Evolutionary conservation across 2,113 vertebrate genomes (phyloP).

Genomic region (Tragelaphus imberbis): DNA sequence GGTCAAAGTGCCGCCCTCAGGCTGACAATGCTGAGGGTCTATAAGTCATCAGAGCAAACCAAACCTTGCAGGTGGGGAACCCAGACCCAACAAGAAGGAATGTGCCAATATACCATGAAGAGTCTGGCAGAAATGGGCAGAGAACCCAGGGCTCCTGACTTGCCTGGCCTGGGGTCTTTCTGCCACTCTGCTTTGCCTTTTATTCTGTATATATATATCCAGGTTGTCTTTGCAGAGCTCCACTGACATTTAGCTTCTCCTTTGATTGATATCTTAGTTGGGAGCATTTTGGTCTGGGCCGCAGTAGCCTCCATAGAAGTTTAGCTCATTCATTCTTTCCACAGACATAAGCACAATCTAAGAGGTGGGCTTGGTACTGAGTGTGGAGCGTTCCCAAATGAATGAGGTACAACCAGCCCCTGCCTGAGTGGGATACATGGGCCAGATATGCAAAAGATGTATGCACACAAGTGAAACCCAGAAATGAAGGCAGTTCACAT

Average conservation of each 20-base stretch:
- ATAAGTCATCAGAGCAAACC: neutral
- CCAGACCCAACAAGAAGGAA: neutral
- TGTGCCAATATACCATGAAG: too few relatives aligned
- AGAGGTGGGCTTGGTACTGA: neutral
- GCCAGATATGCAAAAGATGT: neutral
- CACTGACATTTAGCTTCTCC: neutral
- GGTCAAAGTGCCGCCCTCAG: neutral
- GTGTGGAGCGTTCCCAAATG: neutral
- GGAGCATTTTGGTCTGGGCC: neutral
- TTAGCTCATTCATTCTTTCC: neutral
- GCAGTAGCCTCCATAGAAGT: neutral
- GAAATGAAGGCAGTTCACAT: neutral
- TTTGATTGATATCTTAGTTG: neutral
- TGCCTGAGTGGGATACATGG: neutral
- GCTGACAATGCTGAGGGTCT: neutral
- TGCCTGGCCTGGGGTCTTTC: neutral
- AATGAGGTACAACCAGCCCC: neutral
- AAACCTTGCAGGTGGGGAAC: neutral
- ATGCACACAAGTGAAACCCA: neutral
- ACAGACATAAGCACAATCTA: neutral
- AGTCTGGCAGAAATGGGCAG: neutral
- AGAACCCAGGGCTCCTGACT: neutral
- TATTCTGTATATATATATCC: accelerated
- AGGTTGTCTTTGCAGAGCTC: neutral
- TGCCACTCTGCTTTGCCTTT: neutral